Evolutionary conservation across 1,140 invertebrate genomes (phyloP).

Genomic region (Linepithema humile): DNA sequence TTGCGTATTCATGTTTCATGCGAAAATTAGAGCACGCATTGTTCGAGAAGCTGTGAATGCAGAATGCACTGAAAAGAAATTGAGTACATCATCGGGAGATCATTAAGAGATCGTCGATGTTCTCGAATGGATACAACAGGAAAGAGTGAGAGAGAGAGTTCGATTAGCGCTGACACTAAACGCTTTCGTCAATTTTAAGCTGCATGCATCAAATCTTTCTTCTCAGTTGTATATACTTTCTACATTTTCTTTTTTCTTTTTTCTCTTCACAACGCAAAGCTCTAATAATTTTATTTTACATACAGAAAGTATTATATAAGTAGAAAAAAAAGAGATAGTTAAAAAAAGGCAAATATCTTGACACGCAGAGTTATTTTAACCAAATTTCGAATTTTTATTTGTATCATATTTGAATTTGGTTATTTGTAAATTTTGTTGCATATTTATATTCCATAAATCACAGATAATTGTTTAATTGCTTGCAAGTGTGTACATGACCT

Average conservation of each 20-base stretch:
- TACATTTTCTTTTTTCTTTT: neutral
- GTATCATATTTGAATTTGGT: neutral
- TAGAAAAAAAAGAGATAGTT: neutral
- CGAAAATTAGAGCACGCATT: conserved; percentile 39
- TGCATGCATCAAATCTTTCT: neutral
- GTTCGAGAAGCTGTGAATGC: conserved; percentile 22
- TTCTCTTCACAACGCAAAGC: neutral
- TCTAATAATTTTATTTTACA: neutral
- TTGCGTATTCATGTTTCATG: neutral
- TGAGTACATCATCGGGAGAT: conserved; percentile 56
- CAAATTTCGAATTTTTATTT: neutral
- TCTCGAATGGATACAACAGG: conserved; percentile 20
- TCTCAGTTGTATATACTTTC: neutral
- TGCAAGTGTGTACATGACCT: conserved; percentile 49
- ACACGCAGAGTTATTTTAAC: neutral
- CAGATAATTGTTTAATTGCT: neutral
- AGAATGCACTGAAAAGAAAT: conserved; percentile 36
- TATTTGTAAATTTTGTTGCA: neutral
- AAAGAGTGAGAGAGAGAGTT: conserved; percentile 36
- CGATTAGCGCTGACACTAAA: conserved; percentile 74
- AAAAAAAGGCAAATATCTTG: neutral
- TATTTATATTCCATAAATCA: neutral
- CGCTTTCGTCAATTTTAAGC: conserved; percentile 56
- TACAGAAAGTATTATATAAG: neutral
- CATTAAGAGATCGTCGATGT: conserved; percentile 67